Conservation (phyloP, 2,113 vertebrate species). For the Peromyscus californicus region DNA sequence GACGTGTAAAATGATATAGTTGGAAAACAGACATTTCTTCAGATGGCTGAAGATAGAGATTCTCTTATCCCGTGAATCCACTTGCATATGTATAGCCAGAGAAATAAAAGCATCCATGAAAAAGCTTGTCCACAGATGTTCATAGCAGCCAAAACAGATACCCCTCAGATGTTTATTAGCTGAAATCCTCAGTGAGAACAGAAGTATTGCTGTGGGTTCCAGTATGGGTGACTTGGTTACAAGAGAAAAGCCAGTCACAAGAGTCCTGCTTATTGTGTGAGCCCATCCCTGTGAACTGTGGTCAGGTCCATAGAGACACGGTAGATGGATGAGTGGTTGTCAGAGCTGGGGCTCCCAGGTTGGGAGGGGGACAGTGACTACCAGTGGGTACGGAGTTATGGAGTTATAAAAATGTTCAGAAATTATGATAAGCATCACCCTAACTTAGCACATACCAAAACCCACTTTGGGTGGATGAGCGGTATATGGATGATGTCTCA, state of each 20-base stretch:
- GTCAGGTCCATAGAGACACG: not conserved
- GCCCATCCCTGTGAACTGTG: not conserved
- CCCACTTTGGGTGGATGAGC: not conserved
- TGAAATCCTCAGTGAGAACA: not conserved
- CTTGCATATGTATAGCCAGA: not conserved
- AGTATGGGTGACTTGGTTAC: not conserved
- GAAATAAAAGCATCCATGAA: not conserved
- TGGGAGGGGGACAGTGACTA: not conserved
- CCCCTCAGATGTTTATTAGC: not conserved
- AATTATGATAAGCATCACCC: not conserved
- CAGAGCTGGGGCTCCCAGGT: not conserved
- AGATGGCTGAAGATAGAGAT: conserved; percentile 12
- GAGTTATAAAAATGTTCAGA: not conserved
- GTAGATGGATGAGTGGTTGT: not conserved
- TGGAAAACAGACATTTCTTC: conserved; percentile 48
- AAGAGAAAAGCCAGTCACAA: not conserved
- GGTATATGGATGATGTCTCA: not conserved
- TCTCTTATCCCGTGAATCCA: not conserved
- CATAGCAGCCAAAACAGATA: not conserved
- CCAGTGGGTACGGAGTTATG: not conserved
- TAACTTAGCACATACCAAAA: conserved; percentile 14
- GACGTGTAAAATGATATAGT: not conserved
- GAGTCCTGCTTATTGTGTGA: not conserved
- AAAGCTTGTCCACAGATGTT: not conserved
- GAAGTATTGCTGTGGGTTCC: not conserved